Conservation (phyloP, 2,113 vertebrate species). For the Heloderma charlesbogerti region DNA sequence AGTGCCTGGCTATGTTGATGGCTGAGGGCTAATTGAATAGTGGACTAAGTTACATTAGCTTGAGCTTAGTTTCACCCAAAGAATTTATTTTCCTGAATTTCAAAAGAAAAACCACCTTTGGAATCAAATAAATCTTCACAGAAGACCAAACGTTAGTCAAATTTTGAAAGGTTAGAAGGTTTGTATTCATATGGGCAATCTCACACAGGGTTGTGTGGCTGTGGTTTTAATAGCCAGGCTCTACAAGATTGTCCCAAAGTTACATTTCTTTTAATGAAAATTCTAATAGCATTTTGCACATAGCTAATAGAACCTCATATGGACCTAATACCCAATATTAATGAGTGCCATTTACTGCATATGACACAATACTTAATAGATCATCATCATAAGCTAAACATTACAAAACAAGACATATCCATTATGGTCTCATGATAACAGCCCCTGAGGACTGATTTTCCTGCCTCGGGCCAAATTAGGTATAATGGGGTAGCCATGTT, state of each 20-base stretch:
- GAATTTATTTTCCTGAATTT: conserved; percentile 17
- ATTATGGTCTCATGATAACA: not conserved
- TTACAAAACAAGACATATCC: not conserved
- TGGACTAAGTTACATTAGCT: conserved; percentile 15
- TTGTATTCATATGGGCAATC: not conserved
- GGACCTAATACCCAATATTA: not conserved
- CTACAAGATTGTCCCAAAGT: not conserved
- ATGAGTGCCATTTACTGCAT: not conserved
- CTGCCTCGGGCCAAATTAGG: not conserved
- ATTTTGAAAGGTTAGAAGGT: not conserved
- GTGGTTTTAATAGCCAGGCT: not conserved
- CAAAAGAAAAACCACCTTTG: conserved; percentile 7
- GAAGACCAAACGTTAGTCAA: not conserved
- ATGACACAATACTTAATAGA: not conserved
- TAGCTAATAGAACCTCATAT: not conserved
- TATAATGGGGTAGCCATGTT: not conserved
- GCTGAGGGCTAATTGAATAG: conserved; percentile 7
- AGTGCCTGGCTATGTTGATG: conserved; percentile 21
- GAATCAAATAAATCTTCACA: conserved; percentile 6
- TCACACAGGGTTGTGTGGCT: not conserved
- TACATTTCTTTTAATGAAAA: conserved; percentile 42
- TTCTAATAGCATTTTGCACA: not conserved
- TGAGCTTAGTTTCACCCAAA: conserved; percentile 23
- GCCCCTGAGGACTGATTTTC: not conserved
- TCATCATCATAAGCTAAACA: not conserved